Base-by-base conservation (phyloP, 1,140 invertebrate species). In the Dysdera silvatica region DNA sequence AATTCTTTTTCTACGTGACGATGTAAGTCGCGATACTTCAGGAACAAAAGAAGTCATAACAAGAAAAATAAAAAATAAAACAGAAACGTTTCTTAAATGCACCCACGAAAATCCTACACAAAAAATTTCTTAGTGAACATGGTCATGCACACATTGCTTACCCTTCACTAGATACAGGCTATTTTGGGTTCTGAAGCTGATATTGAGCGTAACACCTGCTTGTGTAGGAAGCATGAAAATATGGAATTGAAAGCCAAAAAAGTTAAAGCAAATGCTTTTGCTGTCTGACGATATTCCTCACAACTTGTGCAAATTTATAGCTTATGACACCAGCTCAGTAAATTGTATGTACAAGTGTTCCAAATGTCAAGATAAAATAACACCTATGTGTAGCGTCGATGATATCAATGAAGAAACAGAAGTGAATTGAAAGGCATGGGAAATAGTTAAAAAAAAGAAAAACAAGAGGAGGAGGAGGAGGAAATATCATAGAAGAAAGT, bases 301-400 rank as follows among this genome's bases (percentile, higher is more conserved):
- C 48, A 24, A 23, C 26, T 51, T 51, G 3, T 51, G 48, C 18
- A 28, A 51, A 26, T 51, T 51, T 24, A 51, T 51, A 51, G 31
- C 48, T 12, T 51, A 28, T 1, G 31, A 51, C 31, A 51, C n/a
- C n/a, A 51, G 48, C 26, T 28, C 48, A 28, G 48, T 2, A 28
- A 51, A 51, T 23, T 51, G 48, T 28, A 51, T 51, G 48, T 51
- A 51, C 31, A 51, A 51, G n/a, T n/a, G n/a, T n/a, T n/a, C n/a
- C n/a, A n/a, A n/a, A n/a, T n/a, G n/a, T n/a, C n/a, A n/a, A n/a
- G n/a, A n/a, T n/a, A n/a, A n/a, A n/a, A n/a, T n/a, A n/a, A n/a
- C n/a, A n/a, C n/a, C n/a, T n/a, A n/a, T n/a, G n/a, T n/a, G n/a
- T n/a, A n/a, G n/a, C n/a, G n/a, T n/a, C n/a, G n/a, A n/a, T n/a